A percentile compares a stretch with the other conserved stretches of the same genome.
phyloP scores from a whole-genome alignment of 2,113 vertebrate species.

The Cololabis saira region DNA sequence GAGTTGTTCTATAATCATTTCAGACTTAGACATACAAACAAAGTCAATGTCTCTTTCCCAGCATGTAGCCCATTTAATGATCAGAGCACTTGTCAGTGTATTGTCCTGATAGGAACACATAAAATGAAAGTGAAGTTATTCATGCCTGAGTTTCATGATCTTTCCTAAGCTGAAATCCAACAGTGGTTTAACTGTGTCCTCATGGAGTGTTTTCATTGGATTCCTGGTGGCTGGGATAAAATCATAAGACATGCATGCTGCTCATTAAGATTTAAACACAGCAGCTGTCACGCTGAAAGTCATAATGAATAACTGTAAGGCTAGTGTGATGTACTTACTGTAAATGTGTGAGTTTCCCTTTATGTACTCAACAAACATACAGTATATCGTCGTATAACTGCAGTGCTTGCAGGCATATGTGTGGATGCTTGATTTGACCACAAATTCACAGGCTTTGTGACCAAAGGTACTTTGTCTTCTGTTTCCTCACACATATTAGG shows the following conservation, averaged over 20 bases:
- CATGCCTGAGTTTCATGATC: conserved; percentile 48
- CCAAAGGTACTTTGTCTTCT: no score
- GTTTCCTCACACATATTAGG: no score
- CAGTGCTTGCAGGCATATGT: not conserved
- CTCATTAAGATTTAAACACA: not conserved
- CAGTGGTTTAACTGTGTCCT: conserved; percentile 39
- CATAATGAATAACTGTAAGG: not conserved
- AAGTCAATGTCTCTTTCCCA: conserved; percentile 46
- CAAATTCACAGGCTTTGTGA: not conserved
- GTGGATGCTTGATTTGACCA: not conserved
- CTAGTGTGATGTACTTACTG: not conserved
- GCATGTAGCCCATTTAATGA: conserved; percentile 9
- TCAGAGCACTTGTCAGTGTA: conserved; percentile 12
- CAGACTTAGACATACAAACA: conserved; percentile 40
- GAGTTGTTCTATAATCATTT: conserved; percentile 63
- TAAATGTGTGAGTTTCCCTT: not conserved
- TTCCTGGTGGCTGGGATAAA: conserved; percentile 46
- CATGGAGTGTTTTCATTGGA: conserved; percentile 31
- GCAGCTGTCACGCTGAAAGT: not conserved
- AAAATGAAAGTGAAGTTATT: conserved; percentile 41
- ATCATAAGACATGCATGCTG: conserved; percentile 9
- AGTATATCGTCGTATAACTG: no score
- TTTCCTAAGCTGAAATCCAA: conserved; percentile 46
- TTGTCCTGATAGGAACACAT: conserved; percentile 20
- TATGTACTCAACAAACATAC: not conserved